These are phyloP conservation scores for Ostrea denselamellosa DNA, from an alignment of 1,140 invertebrate genomes.

Conservation along the genomic window DNA sequence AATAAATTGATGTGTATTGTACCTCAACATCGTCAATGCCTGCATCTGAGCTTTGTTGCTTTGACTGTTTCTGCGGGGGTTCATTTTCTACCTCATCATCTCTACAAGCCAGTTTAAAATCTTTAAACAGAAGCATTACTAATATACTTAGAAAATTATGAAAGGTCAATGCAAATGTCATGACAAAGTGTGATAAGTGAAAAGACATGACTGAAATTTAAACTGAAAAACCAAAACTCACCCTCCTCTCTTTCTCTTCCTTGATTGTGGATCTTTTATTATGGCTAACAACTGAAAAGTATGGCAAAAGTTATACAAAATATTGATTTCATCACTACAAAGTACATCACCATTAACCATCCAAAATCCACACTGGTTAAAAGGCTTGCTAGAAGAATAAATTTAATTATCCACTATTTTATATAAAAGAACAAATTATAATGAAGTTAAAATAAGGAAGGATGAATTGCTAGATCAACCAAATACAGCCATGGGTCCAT, in stretches of 20 bases:
- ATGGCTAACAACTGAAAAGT: constrained; percentile 65
- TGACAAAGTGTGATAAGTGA: neutral
- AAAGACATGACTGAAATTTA: neutral
- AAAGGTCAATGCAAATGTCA: neutral
- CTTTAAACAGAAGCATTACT: no score
- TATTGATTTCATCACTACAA: no score
- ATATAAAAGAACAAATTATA: no score
- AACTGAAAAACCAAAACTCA: constrained; percentile 43
- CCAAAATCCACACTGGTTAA: no score
- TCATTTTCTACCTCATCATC: constrained; percentile 53
- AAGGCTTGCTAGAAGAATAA: no score
- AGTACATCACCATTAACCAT: no score
- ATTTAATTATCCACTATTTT: no score
- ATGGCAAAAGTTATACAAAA: neutral
- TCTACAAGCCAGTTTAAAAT: constrained; percentile 4
- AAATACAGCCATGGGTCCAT: no score
- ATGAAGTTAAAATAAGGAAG: no score
- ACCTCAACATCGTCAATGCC: neutral
- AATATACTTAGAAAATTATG: neutral
- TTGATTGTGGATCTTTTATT: constrained; percentile 48
- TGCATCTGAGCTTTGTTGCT: constrained; percentile 33
- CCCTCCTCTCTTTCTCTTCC: constrained; percentile 70
- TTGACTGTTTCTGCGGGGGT: constrained; percentile 61
- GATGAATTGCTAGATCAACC: no score
- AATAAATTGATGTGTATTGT: neutral